Percentiles rank a stretch among this genome's conserved stretches.
These are phyloP conservation scores for Scaptomyza flava DNA, from an alignment of 2,888 invertebrate species.

Conservation along the genomic window DNA sequence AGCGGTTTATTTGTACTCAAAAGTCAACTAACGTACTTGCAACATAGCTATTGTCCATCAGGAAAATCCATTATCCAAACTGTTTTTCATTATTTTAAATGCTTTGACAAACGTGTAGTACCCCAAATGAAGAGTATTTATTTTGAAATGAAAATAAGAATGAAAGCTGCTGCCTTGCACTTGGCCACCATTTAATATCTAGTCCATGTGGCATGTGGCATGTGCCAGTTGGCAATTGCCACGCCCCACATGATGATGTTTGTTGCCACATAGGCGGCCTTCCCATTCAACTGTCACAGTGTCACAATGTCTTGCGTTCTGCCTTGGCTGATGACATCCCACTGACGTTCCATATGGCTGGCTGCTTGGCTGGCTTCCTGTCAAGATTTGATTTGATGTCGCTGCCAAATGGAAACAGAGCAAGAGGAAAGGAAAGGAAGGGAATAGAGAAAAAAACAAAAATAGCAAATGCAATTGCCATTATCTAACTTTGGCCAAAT, in stretches of 20 bases:
- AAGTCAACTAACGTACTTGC: too few relatives aligned
- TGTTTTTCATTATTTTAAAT: too few relatives aligned
- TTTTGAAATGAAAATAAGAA: slow-evolving; percentile 7
- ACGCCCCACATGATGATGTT: slow-evolving; percentile 8
- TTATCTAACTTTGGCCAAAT: slow-evolving; percentile 48
- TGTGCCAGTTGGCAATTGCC: slow-evolving; percentile 21
- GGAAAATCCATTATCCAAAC: background rate
- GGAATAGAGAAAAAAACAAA: background rate
- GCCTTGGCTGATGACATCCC: slow-evolving; percentile 39
- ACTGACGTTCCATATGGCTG: slow-evolving; percentile 27
- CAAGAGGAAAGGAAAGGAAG: too few relatives aligned
- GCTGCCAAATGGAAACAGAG: slow-evolving; percentile 6
- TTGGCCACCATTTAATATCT: slow-evolving; percentile 36
- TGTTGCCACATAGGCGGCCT: slow-evolving; percentile 8
- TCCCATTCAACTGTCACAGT: background rate
- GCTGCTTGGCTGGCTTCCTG: slow-evolving; percentile 10
- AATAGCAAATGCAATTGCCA: slow-evolving; percentile 45
- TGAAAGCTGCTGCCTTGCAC: slow-evolving; percentile 46
- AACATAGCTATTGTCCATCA: background rate
- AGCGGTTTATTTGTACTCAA: too few relatives aligned
- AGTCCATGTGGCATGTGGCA: slow-evolving; percentile 14
- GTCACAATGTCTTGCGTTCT: background rate
- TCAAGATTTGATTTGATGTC: slow-evolving; percentile 45
- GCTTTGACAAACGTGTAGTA: background rate
- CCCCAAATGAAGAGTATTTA: background rate